phyloP scores from a whole-genome alignment of 2,888 invertebrate species.

The Cryptops parisi region DNA sequence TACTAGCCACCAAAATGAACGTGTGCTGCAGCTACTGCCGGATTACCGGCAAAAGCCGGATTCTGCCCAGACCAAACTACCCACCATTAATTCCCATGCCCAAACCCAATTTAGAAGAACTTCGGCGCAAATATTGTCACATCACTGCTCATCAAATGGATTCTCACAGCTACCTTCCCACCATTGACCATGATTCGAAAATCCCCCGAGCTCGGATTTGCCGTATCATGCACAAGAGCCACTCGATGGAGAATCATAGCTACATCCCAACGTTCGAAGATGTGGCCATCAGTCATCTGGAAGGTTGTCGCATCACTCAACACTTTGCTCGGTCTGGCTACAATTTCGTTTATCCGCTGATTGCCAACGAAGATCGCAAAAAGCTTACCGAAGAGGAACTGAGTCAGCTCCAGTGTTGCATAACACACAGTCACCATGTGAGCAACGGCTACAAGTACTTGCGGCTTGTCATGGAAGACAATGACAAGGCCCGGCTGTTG shows the following conservation, averaged over 20 bases:
- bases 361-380: slow-evolving; percentile 37
- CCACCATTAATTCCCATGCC: slow-evolving; percentile 58
- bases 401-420: slow-evolving; percentile 41
- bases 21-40: slow-evolving; percentile 39
- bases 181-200: slow-evolving; percentile 20
- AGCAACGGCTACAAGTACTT: slow-evolving; percentile 16
- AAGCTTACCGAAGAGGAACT: slow-evolving; percentile 27
- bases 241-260: slow-evolving; percentile 46
- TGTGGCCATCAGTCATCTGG: slow-evolving; percentile 10
- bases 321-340: slow-evolving; percentile 53
- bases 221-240: slow-evolving; percentile 48
- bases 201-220: slow-evolving; percentile 28
- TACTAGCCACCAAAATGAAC: too few species aligned
- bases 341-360: slow-evolving; percentile 55
- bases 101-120: slow-evolving; percentile 67
- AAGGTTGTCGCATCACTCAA: slow-evolving; percentile 35
- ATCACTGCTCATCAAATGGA: slow-evolving; percentile 47
- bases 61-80: slow-evolving; percentile 66
- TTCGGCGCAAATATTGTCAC: slow-evolving; percentile 48
- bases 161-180: slow-evolving; percentile 24
- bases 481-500: slow-evolving; percentile 19
- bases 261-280: slow-evolving; percentile 27
- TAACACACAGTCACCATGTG: slow-evolving; percentile 18
- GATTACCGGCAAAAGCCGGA: slow-evolving; percentile 62
- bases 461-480: slow-evolving; percentile 18